Evolutionary conservation across 2,888 invertebrate genomes (phyloP), one percentile per base, ranked within the genome.

Genomic region (Acrobasis repandana): DNA sequence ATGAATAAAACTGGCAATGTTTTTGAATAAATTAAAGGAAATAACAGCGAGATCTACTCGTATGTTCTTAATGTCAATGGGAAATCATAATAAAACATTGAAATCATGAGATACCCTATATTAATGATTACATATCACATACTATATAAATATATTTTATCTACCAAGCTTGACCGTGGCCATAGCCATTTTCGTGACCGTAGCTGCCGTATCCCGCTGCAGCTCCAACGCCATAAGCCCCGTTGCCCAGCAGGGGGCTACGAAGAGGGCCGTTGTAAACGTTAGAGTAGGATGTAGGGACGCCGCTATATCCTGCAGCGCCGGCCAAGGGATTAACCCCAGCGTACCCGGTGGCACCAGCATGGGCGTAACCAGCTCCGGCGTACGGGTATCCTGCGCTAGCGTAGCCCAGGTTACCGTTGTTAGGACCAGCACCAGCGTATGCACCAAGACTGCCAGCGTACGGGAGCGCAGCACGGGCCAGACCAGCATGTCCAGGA

Each of bases 251-350:
- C 11, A 36, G 33, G 48, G 20, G 47, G 48, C 57, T 34, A 10
- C 33, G 34, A 28, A 47, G 57, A 15, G 57, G 57, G 2, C 57
- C 34, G 15, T 48, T 58, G 48, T 58, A 49, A 6, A 58, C 48
- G 48, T 58, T 58, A 10, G 57, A 58, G 34, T 49, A 58, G n/a
- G 57, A 58, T 9, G 57, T 48, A n/a, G 57, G 33, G 10, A 48
- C 48, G 15, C 57, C 57, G 4, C 34, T 48, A 34, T 58, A 48
- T 5, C 16, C 48, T 16, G 34, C 48, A 48, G 34, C 16, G 14
- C 56, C 56, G 3, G 56, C 50, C 28, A 28, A 14, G 3, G 11
- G 28, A 11, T 60, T 54, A 36, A 38, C 50, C 48, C 28, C 56
- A 38, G 52, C 46, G 36, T 50, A 50, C 14, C 46, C 58, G 58